phyloP scores from a whole-genome alignment of 2,797 vertebrate genomes.

The Naso thynnoides region DNA sequence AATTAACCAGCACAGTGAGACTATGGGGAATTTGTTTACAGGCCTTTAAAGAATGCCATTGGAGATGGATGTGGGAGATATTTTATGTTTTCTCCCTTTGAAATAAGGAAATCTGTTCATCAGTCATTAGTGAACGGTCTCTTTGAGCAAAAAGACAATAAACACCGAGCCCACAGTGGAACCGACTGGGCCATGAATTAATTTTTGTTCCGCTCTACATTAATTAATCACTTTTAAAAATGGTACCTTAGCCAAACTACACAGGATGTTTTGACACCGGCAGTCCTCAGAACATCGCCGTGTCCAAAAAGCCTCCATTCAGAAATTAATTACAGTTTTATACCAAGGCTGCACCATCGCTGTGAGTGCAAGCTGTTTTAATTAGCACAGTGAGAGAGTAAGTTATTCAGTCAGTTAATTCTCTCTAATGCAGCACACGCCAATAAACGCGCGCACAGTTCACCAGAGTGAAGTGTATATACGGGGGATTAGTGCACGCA shows the following conservation, averaged over 20 bases:
- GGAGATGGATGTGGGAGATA: constrained; percentile 26
- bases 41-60: constrained; percentile 24
- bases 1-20: constrained; percentile 45
- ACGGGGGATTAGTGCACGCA: constrained; percentile 18
- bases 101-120: constrained; percentile 29
- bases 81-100: constrained; percentile 29
- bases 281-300: constrained; percentile 67
- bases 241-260: constrained; percentile 48
- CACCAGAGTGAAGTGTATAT: constrained; percentile 27
- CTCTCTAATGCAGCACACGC: constrained; percentile 68
- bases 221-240: constrained; percentile 60
- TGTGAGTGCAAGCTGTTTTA: constrained; percentile 78
- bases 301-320: constrained; percentile 72
- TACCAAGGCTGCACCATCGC: constrained; percentile 59
- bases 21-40: constrained; percentile 39
- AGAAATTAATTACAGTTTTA: constrained; percentile 80
- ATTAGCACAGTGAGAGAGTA: constrained; percentile 78
- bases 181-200: constrained; percentile 43
- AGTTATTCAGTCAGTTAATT: constrained; percentile 80
- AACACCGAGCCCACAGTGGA: constrained; percentile 32
- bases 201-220: constrained; percentile 41
- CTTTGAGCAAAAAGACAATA: constrained; percentile 28
- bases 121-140: constrained; percentile 26
- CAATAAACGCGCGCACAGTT: constrained; percentile 69
- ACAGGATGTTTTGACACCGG: constrained; percentile 67